Evolutionary conservation across 1,140 invertebrate genomes (phyloP).

Genomic region (Ceratina calcarata): DNA sequence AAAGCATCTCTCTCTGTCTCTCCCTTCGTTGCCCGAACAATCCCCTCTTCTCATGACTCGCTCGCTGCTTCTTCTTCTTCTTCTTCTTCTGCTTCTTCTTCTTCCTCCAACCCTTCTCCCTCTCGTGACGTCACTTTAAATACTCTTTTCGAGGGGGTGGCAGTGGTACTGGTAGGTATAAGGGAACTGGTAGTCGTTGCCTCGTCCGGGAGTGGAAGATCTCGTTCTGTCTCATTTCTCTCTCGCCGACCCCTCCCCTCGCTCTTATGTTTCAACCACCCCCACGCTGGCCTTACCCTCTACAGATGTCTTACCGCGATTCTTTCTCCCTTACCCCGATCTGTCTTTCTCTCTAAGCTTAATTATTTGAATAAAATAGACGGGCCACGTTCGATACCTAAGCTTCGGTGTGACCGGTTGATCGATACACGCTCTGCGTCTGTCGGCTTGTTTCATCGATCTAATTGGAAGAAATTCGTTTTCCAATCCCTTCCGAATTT

Average conservation of each 20-base stretch:
- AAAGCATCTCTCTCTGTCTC: constrained; percentile 75
- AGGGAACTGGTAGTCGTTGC: constrained; percentile 69
- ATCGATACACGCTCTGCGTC: too few relatives aligned
- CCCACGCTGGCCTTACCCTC: constrained; percentile 13
- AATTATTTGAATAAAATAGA: too few relatives aligned
- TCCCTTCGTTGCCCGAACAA: constrained; percentile 15
- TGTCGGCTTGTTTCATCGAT: too few relatives aligned
- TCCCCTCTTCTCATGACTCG: constrained; percentile 12
- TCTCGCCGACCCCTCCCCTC: neutral
- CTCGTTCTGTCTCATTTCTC: constrained; percentile 61
- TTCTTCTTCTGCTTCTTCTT: neutral
- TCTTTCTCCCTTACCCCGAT: constrained; percentile 48
- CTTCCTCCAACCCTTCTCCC: constrained; percentile 9
- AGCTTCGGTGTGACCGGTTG: too few relatives aligned
- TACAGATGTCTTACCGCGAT: constrained; percentile 24
- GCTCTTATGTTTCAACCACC: constrained; percentile 21
- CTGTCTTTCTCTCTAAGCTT: neutral
- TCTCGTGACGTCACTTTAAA: constrained; percentile 60
- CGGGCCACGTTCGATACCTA: too few relatives aligned
- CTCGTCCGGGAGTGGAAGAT: constrained; percentile 49
- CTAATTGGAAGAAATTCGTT: too few relatives aligned
- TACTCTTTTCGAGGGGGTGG: constrained; percentile 63
- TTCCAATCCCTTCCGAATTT: too few relatives aligned
- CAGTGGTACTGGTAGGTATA: constrained; percentile 57
- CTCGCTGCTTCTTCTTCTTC: constrained; percentile 11